These are phyloP conservation scores for Acropora yongei DNA, from an alignment of 64 coral and sea anemone species.

Conservation along the genomic window DNA sequence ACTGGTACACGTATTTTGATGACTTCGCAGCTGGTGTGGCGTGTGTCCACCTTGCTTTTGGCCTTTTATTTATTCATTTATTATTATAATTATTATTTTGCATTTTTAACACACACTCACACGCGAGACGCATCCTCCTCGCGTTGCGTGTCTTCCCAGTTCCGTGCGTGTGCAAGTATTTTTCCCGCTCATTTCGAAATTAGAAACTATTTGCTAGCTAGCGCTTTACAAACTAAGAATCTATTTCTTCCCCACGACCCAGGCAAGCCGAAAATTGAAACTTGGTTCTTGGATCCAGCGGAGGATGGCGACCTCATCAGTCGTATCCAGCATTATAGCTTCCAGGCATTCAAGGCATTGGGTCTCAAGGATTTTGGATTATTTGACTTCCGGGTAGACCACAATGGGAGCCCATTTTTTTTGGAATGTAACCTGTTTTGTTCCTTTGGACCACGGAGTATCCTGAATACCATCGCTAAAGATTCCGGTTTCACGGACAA, in stretches of 20 bases:
- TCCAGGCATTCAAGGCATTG: slow-evolving; percentile 20
- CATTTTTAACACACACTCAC: too few species aligned
- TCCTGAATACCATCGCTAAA: neutral
- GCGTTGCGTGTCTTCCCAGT: too few species aligned
- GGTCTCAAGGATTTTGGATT: neutral
- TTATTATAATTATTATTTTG: too few species aligned
- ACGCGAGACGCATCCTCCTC: too few species aligned
- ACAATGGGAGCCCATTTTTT: slow-evolving; percentile 21
- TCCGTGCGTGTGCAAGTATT: too few species aligned
- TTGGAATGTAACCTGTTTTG: slow-evolving; percentile 49
- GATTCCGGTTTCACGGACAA: neutral
- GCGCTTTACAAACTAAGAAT: too few species aligned
- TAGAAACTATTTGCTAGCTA: too few species aligned
- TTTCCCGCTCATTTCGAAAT: too few species aligned
- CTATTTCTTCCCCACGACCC: neutral
- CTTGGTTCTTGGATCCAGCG: neutral
- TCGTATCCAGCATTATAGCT: slow-evolving; percentile 11
- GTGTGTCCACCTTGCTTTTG: too few species aligned
- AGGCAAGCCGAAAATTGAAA: neutral
- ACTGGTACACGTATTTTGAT: too few species aligned
- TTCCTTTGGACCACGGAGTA: slow-evolving; percentile 15
- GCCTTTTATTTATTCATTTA: too few species aligned
- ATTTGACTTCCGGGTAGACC: slow-evolving; percentile 49
- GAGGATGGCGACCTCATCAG: slow-evolving; percentile 7
- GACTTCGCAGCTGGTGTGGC: too few species aligned